Base-by-base conservation (phyloP, 30 jellyfish, hydroid and myxozoan species). In the Hydractinia echinata region DNA sequence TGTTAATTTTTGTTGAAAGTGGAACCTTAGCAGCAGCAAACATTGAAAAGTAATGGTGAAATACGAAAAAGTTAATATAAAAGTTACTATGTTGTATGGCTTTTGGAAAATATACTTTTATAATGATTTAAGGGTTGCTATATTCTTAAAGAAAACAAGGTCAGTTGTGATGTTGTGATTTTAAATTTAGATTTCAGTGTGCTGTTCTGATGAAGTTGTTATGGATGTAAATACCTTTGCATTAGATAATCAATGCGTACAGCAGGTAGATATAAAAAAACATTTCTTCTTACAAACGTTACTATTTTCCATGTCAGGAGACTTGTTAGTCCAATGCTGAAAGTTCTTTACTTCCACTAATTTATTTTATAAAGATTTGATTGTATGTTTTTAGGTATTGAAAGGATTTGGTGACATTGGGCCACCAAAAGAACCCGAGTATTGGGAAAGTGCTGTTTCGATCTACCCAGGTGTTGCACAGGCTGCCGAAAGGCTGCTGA, bases 341-440 rank as follows among this genome's bases (percentile, higher is more conserved):
- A 30, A 30, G 44, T 1, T 30, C 51, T 73, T 73, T 15, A 73
- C 21, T 73, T n/a, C 48, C 13, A 73, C 14, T n/a, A 67, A 67
- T 20, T 11, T 3, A 58, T 11, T 58, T 11, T 11, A 11, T 7
- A n/a, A 64, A n/a, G 39, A 7, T 64, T 64, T 13, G 30, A 4
- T 13, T 8, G 11, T 54, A 10, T 73, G 18, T 76, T 54, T 30
- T 52, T 61, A 86, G 95, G 81, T 86, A 9, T 56, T 86, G 72
- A 86, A 86, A 86, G 88, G 89, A 39, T 73, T 86, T 44, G 95
- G 89, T 58, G 88, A 60, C 67, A 51, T 78, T 62, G 93, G 93
- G 2, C 86, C 93, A 3, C 93, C 95, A n/a, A 72, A 70, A 9
- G 86, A 76, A 10, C 81, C n/a, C 50, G 15, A 39, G 14, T 83